A percentile compares a stretch with the other conserved stretches of the same genome.
Evolutionary conservation across 1,140 invertebrate genomes (phyloP).

Genomic region (Platyscapa corneri): DNA sequence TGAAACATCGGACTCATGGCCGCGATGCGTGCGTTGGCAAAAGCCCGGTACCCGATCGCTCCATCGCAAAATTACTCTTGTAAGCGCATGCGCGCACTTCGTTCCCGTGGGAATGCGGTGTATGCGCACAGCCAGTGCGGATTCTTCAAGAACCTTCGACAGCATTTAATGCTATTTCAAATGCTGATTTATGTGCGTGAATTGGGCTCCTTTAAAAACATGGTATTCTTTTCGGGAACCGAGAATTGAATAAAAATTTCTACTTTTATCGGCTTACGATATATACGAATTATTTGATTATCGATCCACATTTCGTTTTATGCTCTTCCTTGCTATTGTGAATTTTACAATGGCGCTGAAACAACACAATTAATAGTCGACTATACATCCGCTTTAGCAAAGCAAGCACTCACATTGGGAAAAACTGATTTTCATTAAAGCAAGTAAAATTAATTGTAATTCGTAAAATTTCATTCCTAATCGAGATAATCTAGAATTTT

Average conservation of each 20-base stretch:
- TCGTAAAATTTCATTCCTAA: background rate
- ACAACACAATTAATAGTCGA: background rate
- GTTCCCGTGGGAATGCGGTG: conserved; percentile 40
- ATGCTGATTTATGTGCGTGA: background rate
- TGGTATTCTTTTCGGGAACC: background rate
- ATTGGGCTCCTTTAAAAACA: background rate
- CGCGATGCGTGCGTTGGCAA: too few species aligned
- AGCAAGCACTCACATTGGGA: too few species aligned
- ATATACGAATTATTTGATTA: background rate
- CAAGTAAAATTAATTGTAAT: too few species aligned
- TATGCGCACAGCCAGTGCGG: too few species aligned
- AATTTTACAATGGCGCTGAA: background rate
- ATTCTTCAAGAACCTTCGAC: background rate
- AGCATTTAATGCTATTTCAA: background rate
- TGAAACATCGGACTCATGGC: too few species aligned
- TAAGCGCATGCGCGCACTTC: background rate
- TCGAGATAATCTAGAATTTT: background rate
- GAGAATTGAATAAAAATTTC: background rate
- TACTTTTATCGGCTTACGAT: background rate
- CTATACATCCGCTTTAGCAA: too few species aligned
- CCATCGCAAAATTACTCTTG: conserved; percentile 40
- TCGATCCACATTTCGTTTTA: background rate
- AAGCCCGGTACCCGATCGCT: background rate
- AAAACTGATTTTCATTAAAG: background rate
- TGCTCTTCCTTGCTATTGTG: background rate